Percentiles rank a stretch among this genome's conserved stretches.
Conservation (phyloP, 1,140 invertebrate genomes). For the Ericerus pela region DNA sequence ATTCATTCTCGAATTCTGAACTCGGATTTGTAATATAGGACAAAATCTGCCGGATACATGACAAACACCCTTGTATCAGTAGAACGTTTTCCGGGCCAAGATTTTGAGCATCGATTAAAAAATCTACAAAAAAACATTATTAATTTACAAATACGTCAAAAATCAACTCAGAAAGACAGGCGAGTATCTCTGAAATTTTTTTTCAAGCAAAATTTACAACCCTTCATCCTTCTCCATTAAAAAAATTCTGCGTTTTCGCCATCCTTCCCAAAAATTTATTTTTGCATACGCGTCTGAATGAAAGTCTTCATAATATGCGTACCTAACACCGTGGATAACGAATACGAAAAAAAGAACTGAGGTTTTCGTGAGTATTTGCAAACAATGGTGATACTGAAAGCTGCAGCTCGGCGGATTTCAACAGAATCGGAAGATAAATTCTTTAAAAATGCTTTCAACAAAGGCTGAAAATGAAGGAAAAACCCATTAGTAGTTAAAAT, state of each 20-base stretch:
- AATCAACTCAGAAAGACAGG: neutral
- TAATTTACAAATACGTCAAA: neutral
- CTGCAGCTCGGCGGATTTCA: slow-evolving; percentile 44
- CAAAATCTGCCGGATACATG: neutral
- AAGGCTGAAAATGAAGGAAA: slow-evolving; percentile 31
- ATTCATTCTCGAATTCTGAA: neutral
- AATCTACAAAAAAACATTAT: slow-evolving; percentile 21
- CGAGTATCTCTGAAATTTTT: neutral
- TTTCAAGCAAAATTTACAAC: no score
- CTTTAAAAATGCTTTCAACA: slow-evolving; percentile 47
- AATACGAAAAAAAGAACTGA: slow-evolving; percentile 41
- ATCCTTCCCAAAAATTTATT: no score
- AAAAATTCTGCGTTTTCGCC: no score
- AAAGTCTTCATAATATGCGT: slow-evolving; percentile 18
- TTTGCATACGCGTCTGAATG: neutral
- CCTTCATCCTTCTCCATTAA: no score
- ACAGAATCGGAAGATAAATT: slow-evolving; percentile 45
- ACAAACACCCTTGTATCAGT: neutral
- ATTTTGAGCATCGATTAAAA: slow-evolving; percentile 16
- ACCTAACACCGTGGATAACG: slow-evolving; percentile 38
- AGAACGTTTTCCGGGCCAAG: neutral
- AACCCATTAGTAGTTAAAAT: neutral
- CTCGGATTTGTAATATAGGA: neutral
- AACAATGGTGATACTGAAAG: slow-evolving; percentile 44
- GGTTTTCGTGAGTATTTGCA: slow-evolving; percentile 48